Conservation (phyloP, 2,113 vertebrate genomes). For the Anas platyrhynchos region DNA sequence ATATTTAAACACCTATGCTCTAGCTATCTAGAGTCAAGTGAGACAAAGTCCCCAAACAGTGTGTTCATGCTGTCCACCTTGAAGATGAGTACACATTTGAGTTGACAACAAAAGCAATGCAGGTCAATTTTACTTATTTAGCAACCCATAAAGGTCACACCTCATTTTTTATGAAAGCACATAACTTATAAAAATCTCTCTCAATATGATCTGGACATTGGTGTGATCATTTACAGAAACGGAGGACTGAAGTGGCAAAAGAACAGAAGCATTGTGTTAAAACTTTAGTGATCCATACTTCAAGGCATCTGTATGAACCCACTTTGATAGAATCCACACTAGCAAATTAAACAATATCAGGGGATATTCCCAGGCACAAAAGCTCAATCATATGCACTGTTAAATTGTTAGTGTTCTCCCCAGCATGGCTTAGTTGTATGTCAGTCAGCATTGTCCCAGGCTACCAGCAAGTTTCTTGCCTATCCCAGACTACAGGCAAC, state of each 20-base stretch:
- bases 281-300: not conserved
- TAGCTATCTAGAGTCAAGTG: not conserved
- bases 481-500: not conserved
- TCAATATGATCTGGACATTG: not conserved
- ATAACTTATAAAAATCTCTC: not conserved
- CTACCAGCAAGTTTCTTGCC: not conserved
- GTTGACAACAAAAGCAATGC: not conserved
- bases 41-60: not conserved
- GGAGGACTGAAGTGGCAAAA: not conserved
- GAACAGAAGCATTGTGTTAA: not conserved
- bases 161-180: not conserved
- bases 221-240: not conserved
- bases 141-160: not conserved
- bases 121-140: not conserved
- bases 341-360: not conserved
- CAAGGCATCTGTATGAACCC: not conserved
- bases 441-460: not conserved
- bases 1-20: fast-evolving
- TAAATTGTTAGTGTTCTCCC: not conserved
- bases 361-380: not conserved
- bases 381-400: not conserved
- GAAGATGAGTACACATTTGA: not conserved
- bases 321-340: not conserved
- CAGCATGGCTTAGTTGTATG: not conserved
- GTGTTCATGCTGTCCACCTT: fast-evolving